Evolutionary conservation across 1,140 invertebrate species (phyloP), one percentile per base, ranked within the genome.

Genomic region (Hyphantria cunea): DNA sequence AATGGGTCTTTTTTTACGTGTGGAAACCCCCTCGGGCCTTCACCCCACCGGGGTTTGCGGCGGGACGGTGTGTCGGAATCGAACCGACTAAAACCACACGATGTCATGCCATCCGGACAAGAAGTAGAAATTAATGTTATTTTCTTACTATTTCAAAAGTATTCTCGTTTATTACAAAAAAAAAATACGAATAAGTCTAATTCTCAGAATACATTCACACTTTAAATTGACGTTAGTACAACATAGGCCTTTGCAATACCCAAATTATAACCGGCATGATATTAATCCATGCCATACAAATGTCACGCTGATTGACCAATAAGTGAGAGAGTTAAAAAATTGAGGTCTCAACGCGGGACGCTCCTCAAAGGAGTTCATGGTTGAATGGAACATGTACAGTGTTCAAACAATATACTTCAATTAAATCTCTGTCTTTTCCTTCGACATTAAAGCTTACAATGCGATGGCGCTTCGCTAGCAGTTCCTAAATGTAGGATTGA

Each of bases 261-360:
- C 60, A 70, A 52, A 66, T 72, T 71, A 72, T 73, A 5, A 81
- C 71, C 56, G 70, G 67, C 66, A 66, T 74, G 70, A 68, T 68
- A 76, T 51, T 71, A 64, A 74, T 70, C 72, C 55, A 58, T 58
- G 45, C 76, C 74, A 79, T 82, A 82, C 75, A 88, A 85, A 85
- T 86, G 83, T 87, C 82, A 89, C 71, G 68, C 70, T 78, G 80
- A 90, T 89, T 90, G 84, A 83, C 84, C 88, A 89, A 90, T 82
- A 88, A 89, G 84, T 83, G 79, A 89, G 81, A 86, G 83, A 86
- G 82, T 86, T 85, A 82, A 89, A 90, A 90, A 90, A 90, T 87
- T 89, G 88, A 88, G 88, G 88, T 88, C 86, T 90, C 73, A 77
- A 76, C 82, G 82, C 84, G 85, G 88, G 88, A 89, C 82, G 82